Conservation (phyloP, 1,140 invertebrate genomes). For the Orussus abietinus region DNA sequence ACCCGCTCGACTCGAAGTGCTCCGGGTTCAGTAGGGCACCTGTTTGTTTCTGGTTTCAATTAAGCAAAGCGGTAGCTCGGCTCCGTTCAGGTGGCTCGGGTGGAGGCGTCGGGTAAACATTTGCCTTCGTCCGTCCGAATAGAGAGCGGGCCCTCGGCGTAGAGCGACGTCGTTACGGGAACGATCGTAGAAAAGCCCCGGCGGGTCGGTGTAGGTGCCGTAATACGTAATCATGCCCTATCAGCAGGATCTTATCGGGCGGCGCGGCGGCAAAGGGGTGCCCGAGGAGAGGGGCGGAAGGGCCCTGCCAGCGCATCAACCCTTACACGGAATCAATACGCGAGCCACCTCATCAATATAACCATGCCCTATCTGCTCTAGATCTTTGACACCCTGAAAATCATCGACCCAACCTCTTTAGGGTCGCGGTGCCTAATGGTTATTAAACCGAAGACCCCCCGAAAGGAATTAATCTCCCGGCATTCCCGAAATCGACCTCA, state of each 20-base stretch:
- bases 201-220: conserved; percentile 26
- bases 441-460: conserved; percentile 41
- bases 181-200: conserved; percentile 31
- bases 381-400: conserved; percentile 42
- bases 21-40: too few species aligned
- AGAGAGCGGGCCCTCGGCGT: too few species aligned
- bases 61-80: too few species aligned
- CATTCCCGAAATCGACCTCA: too few species aligned
- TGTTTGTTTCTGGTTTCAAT: too few species aligned
- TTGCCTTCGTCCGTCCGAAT: too few species aligned
- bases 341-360: conserved; percentile 37
- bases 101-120: too few species aligned
- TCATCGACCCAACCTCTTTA: conserved; percentile 19
- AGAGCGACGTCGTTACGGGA: conserved; percentile 11
- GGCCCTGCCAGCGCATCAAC: conserved; percentile 6
- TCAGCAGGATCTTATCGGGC: conserved; percentile 44
- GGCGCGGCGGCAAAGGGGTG: conserved; percentile 7
- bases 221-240: conserved; percentile 49
- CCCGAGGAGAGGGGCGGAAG: conserved; percentile 4
- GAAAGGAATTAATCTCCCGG: too few species aligned
- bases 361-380: conserved; percentile 35
- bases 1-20: too few species aligned
- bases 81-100: too few species aligned
- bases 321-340: conserved; percentile 41
- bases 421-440: conserved; percentile 37